phyloP scores from a whole-genome alignment of 2,113 vertebrate genomes.

The Mustela nigripes region DNA sequence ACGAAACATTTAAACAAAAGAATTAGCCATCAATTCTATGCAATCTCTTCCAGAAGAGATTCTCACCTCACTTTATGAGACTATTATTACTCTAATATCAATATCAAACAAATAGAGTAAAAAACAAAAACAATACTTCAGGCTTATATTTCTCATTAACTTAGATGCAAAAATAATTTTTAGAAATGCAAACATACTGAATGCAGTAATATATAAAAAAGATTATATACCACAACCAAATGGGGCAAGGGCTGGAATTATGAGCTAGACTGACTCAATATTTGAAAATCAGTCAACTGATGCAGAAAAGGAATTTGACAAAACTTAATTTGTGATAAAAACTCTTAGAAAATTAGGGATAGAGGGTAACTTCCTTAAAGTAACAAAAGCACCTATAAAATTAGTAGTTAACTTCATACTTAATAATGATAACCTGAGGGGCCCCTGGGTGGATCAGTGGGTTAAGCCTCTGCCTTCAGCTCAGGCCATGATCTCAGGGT shows the following conservation, averaged over 20 bases:
- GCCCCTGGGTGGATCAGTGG: too few species aligned
- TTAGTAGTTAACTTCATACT: not conserved
- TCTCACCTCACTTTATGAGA: not conserved
- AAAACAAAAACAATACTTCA: not conserved
- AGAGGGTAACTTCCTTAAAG: not conserved
- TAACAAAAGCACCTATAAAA: not conserved
- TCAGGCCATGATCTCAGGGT: too few species aligned
- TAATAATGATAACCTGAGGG: not conserved
- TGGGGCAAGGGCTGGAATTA: not conserved
- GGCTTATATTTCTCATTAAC: not conserved
- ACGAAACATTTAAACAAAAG: not conserved
- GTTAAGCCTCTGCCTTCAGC: too few species aligned
- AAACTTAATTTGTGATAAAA: not conserved
- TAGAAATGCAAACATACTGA: not conserved
- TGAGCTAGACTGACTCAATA: not conserved
- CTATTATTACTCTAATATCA: not conserved
- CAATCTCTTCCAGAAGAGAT: not conserved
- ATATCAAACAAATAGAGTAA: not conserved
- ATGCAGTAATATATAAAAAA: not conserved
- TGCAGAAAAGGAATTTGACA: not conserved
- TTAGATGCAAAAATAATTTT: not conserved
- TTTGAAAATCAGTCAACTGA: conserved; percentile 16
- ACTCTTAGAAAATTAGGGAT: not conserved
- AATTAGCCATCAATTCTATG: not conserved
- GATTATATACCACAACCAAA: not conserved